phyloP scores from a whole-genome alignment of 2,888 invertebrate genomes.

The Nomada hirtipes region DNA sequence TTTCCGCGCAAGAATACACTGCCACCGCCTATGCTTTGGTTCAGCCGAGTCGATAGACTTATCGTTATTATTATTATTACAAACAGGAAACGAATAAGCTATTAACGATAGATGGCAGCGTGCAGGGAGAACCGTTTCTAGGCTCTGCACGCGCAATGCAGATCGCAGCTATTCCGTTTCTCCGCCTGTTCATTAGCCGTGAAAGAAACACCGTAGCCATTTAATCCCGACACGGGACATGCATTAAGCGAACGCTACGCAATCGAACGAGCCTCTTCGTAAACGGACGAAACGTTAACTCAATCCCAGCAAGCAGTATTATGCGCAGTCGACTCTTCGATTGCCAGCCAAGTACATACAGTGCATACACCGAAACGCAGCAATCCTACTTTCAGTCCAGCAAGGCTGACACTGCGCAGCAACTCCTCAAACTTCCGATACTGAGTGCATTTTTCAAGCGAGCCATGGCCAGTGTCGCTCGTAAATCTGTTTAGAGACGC shows the following conservation, averaged over 20 bases:
- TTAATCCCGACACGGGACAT: slow-evolving; percentile 20
- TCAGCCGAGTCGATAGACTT: slow-evolving; percentile 6
- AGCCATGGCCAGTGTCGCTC: slow-evolving; percentile 20
- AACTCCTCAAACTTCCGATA: not conserved
- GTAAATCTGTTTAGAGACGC: slow-evolving; percentile 47
- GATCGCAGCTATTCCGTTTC: not conserved
- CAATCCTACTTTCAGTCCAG: not conserved
- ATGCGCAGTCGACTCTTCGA: not conserved
- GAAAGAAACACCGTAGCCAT: not conserved
- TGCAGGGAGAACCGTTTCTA: not conserved
- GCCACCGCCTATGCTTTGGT: not conserved
- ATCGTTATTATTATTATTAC: not conserved
- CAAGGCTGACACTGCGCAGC: too few relatives aligned
- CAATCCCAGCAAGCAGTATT: not conserved
- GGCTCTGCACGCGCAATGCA: not conserved
- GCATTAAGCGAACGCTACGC: slow-evolving; percentile 13
- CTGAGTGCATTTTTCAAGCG: slow-evolving; percentile 19
- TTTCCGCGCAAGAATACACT: slow-evolving; percentile 10
- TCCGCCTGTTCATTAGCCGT: not conserved
- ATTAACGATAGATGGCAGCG: not conserved
- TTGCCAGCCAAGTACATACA: too few relatives aligned
- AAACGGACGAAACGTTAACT: slow-evolving; percentile 22
- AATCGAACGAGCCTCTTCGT: slow-evolving; percentile 6
- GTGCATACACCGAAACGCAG: not conserved
- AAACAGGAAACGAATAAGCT: not conserved